Base-by-base conservation (phyloP, 2,888 invertebrate genomes). In the Oscheius sp. region DNA sequence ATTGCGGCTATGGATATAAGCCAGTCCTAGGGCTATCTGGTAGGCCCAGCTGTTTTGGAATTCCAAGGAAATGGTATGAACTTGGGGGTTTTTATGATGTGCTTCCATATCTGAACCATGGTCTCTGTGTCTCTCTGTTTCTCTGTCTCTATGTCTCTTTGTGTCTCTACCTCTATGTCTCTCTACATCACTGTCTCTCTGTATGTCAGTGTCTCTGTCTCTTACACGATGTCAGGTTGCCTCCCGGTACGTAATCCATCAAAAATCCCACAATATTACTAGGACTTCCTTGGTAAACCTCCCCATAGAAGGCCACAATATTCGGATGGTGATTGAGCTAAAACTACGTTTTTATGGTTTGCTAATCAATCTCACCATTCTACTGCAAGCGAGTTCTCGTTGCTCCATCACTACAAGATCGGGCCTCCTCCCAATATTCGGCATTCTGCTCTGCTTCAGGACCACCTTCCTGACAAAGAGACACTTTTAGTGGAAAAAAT, bases 271-370 rank as follows among this genome's bases (percentile, higher is more conserved):
- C 5, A 5, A 32, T 21, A 2, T 21, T 9, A 55, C 13, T 9
- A 9, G 9, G 21, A 9, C 21, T 21, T 21, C 32, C 55, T 42
- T 42, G 0, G 21, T 21, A 55, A 13, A 55, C 55, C 9, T 29
- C 55, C 5, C 55, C 55, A 21, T 21, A 55, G 21, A 55, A 55
- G 55, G 55, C 21, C 13, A 55, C 55, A 32, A 55, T 55, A 21
- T 55, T 55, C 21, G 55, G 55, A 32, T 55, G 55, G 55, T 55
- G 55, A 32, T 55, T 55, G 55, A 55, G 55, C 55, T 55, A 55
- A 55, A 21, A 53, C 32, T 55, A 21, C 32, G 2, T 9, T 29
- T n/a, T 1, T 55, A 29, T 55, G 53, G 11, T 9, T n/a, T 53
- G 13, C 21, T 55, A 9, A 9, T 3, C 3, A 42, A 0, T 5